A percentile compares a stretch with the other conserved stretches of the same genome.
phyloP scores from a whole-genome alignment of 2,888 invertebrate genomes.

The Exephanes ischioxanthus region DNA sequence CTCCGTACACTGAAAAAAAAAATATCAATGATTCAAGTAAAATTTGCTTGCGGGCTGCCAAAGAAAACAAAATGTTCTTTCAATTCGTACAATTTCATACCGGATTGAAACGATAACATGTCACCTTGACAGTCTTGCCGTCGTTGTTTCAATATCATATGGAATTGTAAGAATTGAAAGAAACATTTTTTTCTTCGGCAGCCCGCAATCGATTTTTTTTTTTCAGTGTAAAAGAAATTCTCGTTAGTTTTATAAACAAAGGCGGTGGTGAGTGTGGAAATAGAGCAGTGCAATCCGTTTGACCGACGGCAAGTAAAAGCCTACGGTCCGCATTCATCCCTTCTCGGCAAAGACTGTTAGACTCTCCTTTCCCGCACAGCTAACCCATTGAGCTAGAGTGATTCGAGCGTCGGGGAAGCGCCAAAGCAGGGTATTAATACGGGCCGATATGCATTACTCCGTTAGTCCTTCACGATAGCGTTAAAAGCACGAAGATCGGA shows the following conservation, averaged over 20 bases:
- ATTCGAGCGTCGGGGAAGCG: not conserved
- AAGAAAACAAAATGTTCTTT: too few species aligned
- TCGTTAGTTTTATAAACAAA: not conserved
- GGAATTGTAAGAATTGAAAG: too few species aligned
- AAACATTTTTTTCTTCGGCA: too few species aligned
- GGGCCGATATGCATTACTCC: not conserved
- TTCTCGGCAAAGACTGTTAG: not conserved
- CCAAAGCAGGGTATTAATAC: not conserved
- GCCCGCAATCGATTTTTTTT: too few species aligned
- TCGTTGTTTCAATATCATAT: too few species aligned
- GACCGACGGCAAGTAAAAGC: not conserved
- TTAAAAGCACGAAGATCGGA: slow-evolving; percentile 1
- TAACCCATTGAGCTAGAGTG: not conserved
- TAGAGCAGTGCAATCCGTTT: not conserved
- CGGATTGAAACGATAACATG: too few species aligned
- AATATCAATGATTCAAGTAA: too few species aligned
- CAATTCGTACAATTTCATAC: too few species aligned
- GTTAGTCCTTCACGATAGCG: not conserved
- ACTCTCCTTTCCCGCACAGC: not conserved
- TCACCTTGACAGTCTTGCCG: too few species aligned
- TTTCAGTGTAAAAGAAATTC: not conserved
- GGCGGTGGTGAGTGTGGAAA: not conserved
- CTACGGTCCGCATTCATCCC: not conserved
- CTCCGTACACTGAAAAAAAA: too few species aligned
- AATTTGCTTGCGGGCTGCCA: too few species aligned